Evolutionary conservation across 1,140 invertebrate species (phyloP), one percentile per base, ranked within the genome.

Genomic region (Teleopsis dalmanni): DNA sequence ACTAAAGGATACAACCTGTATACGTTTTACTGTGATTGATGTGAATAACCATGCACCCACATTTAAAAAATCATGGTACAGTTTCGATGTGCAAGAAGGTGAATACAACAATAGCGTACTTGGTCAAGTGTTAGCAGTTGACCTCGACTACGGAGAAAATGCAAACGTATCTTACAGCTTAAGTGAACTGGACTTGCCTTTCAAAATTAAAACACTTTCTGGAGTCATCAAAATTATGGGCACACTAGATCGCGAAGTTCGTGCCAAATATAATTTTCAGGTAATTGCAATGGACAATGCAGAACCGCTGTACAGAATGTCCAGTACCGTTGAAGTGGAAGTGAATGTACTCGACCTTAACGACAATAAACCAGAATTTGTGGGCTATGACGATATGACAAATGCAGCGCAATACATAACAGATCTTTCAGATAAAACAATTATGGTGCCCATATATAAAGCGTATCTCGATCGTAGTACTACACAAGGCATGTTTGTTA

Each of bases 31-130:
- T 14, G 65, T 93, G 0, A 80, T 81, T 51, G 90, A 94, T 68
- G 78, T 91, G 0, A 95, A 95, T 61, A 85, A 94, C 60, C 88
- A 92, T 62, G 78, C 83, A 13, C 91, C 91, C 0, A 78, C 81
- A 36, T 95, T 94, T 54, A 82, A 81, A 51, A 82, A 87, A 57
- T 77, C 82, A 2, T 85, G 81, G 77, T 95, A 93, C 65, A 82
- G 78, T 13, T 93, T 92, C 59, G 83, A 88, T 52, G 76, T 91
- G 0, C 73, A 83, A 14, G 91, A 95, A 73, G 85, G 88, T 1
- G 75, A 76, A 35, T 85, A 87, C 62, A 75, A 81, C 6, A 76
- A 81, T 25, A 77, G 78, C 42, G 74, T 86, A 3, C 69, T 88
- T 22, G 91, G 89, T 11, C 80, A 77, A 50, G 81, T 94, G 47